These are phyloP conservation scores for Numida meleagris DNA, from an alignment of 2,113 vertebrate species.

Conservation along the genomic window DNA sequence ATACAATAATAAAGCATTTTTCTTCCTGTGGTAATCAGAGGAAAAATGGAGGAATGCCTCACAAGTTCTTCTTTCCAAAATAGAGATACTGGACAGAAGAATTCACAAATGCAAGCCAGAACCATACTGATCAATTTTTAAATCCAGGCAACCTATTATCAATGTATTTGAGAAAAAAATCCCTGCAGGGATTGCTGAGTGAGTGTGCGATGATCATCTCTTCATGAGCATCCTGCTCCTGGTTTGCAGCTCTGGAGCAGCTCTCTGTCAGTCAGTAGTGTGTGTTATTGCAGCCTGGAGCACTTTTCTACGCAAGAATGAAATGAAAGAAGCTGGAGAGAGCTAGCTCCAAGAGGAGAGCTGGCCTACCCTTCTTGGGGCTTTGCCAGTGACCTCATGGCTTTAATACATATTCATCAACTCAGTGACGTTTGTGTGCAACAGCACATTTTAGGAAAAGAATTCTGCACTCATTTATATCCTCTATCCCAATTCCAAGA, in stretches of 20 bases:
- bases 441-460: background rate
- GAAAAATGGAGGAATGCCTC: background rate
- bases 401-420: background rate
- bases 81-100: background rate
- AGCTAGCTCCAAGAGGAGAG: background rate
- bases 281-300: background rate
- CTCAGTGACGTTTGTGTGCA: background rate
- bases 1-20: background rate
- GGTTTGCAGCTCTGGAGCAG: background rate
- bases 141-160: background rate
- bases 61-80: background rate
- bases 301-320: background rate
- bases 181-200: background rate
- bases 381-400: background rate
- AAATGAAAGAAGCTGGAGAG: background rate
- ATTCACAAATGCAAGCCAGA: background rate
- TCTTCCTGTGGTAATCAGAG: background rate
- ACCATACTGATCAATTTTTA: background rate
- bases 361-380: background rate
- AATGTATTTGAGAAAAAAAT: background rate
- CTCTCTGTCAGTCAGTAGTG: background rate
- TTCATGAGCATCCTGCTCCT: background rate
- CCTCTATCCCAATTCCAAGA: background rate
- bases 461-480: background rate
- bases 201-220: fast-evolving